Evolutionary conservation across 2,113 vertebrate genomes (phyloP), one percentile per base, ranked within the genome.

Genomic region (Xiphophorus hellerii): DNA sequence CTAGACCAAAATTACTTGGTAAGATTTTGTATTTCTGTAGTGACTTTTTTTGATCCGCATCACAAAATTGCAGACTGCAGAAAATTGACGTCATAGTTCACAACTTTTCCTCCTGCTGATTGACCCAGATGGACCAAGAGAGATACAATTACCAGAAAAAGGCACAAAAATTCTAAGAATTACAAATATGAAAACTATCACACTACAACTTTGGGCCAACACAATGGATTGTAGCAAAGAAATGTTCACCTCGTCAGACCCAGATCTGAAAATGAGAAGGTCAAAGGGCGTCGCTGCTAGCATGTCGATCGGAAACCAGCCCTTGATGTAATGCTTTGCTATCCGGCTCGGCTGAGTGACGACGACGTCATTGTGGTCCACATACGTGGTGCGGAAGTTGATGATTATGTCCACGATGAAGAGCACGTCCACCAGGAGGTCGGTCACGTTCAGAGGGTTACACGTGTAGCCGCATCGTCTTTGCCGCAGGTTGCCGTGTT

Each of bases 301-400:
- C 92, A 98, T 95, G 92, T 99, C 97, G 0, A 99, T 98, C 69
- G 96, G 94, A 90, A 99, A 99, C 98, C 98, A 99, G 68, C 97
- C 96, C 91, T 97, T 98, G 89, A 98, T 95, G 87, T 99, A 99
- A 71, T 99, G 97, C 71, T 97, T 93, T 35, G 97, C 97, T 0
- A 99, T 98, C 81, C 92, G 95, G 78, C 93, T 93, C 0, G 97
- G 96, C 86, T 97, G 96, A 51, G 95, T 98, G 65, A 98, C 95
- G 89, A 99, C 97, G 90, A 98, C 97, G 0, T 98, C 97, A 0
- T 97, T 96, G 64, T 93, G 88, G 83, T 97, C 96, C 90, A 99
- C 96, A 0, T 98, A 99, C 1, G 97, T 98, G 72, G 97, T 99
- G 28, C 97, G 96, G 89, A 99, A 96, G 92, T 98, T 99, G 92